Base-by-base conservation (phyloP, 2,888 invertebrate species). In the Leuctra nigra region DNA sequence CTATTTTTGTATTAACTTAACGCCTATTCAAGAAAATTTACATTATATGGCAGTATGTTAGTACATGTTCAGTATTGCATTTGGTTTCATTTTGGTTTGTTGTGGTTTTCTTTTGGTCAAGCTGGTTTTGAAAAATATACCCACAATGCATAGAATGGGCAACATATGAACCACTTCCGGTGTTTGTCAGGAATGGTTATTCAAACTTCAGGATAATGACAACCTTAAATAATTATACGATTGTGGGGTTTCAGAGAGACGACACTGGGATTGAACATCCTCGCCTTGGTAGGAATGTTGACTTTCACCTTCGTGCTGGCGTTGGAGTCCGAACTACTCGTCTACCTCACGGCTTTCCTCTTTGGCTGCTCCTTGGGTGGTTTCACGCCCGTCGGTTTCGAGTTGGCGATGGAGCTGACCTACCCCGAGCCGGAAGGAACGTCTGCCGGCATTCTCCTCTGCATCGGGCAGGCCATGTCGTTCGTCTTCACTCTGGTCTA, bases 361-460 rank as follows among this genome's bases (percentile, higher is more conserved):
- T 76, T 2, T 73, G 95, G 97, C 61, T 98, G 98, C 76, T 98
- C 97, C 75, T 98, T 98, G 97, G 96, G 96, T 14, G 98, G 98
- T n/a, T 94, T 97, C 67, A 74, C 99, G 55, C 96, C 98, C 0
- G 91, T 99, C n/a, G 98, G 98, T 1, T 98, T 98, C 75, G 98
- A 98, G 72, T 89, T 97, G 67, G 97, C 94, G 1, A 93, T 96
- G 0, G 98, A 98, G 73, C 76, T 99, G 44, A 99, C 97, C 0
- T 98, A 92, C 69, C 98, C 98, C 0, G 94, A 94, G 70, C 91
- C 96, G 1, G 98, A 99, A 75, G 97, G 96, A n/a, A 97, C 96
- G 0, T 92, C 96, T 0, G 91, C 95, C 1, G 98, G 98, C 1
- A 76, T 99, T 38, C 76, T 99, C 44, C 99, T 98, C 71, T 95